Evolutionary conservation across 2,888 invertebrate genomes (phyloP).

Genomic region (Plemyria rubiginata): DNA sequence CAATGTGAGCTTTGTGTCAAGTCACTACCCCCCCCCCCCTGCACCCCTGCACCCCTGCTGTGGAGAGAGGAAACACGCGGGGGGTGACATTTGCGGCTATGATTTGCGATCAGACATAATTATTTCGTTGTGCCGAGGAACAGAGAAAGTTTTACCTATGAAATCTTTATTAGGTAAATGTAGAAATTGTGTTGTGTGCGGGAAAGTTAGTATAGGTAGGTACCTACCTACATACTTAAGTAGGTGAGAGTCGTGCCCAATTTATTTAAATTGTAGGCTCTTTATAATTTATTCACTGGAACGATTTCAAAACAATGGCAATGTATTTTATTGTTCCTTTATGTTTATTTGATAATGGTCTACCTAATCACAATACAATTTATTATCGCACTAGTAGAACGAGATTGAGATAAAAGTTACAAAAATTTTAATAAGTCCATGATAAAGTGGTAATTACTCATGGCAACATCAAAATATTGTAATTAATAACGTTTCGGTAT

Average conservation of each 20-base stretch:
- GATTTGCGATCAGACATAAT: slow-evolving; percentile 24
- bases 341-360: slow-evolving; percentile 25
- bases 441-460: slow-evolving; percentile 44
- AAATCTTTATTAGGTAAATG: slow-evolving; percentile 18
- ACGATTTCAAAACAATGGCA: slow-evolving; percentile 29
- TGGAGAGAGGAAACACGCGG: neutral
- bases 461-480: slow-evolving; percentile 40
- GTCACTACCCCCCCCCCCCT: slow-evolving; percentile 11
- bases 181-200: neutral
- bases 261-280: neutral
- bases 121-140: slow-evolving; percentile 19
- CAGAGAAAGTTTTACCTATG: slow-evolving; percentile 17
- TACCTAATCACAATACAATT: slow-evolving; percentile 36
- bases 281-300: slow-evolving; percentile 28
- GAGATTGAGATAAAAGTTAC: slow-evolving; percentile 49
- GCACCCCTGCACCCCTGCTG: neutral
- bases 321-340: slow-evolving; percentile 25
- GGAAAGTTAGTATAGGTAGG: too few relatives aligned
- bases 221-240: too few relatives aligned
- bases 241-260: too few relatives aligned
- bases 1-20: slow-evolving; percentile 25
- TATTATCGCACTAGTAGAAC: slow-evolving; percentile 26
- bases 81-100: slow-evolving; percentile 30
- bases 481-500: slow-evolving; percentile 37
- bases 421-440: slow-evolving; percentile 55